These are phyloP conservation scores for Amphipyra tragopoginis DNA, from an alignment of 2,888 invertebrate species.

Conservation along the genomic window DNA sequence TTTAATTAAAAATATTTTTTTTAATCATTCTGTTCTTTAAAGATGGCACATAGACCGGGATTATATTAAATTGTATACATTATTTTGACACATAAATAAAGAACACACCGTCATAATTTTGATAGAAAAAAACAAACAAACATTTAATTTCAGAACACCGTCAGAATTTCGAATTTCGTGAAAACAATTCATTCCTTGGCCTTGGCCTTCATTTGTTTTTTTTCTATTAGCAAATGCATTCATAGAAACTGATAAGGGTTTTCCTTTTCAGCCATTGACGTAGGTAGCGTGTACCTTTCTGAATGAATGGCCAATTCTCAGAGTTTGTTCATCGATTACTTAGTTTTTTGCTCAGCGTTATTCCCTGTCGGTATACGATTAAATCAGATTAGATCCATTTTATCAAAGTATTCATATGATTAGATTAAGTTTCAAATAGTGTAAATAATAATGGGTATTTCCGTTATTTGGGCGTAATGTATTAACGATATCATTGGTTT, in stretches of 20 bases:
- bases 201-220: slow-evolving; percentile 19
- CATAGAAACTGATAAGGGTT: slow-evolving; percentile 49
- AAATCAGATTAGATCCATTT: slow-evolving; percentile 2
- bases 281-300: slow-evolving; percentile 10
- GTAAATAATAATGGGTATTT: slow-evolving; percentile 1
- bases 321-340: background rate
- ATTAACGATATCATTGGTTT: background rate
- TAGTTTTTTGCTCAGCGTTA: background rate
- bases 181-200: slow-evolving; percentile 16
- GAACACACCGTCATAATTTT: too few relatives aligned
- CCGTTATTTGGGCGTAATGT: background rate
- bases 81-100: too few relatives aligned
- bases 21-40: background rate
- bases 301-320: slow-evolving; percentile 12
- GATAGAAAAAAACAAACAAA: too few relatives aligned
- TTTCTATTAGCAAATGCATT: slow-evolving; percentile 26
- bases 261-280: slow-evolving; percentile 40
- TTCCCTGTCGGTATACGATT: background rate
- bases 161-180: slow-evolving; percentile 19
- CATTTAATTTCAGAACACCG: background rate
- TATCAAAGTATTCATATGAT: slow-evolving; percentile 16
- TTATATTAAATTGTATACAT: too few relatives aligned
- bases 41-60: background rate
- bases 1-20: background rate
- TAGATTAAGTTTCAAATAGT: slow-evolving; percentile 23